Conservation (phyloP, 53 echinoderm and acorn worm genomes). For the Glandiceps talaboti region DNA sequence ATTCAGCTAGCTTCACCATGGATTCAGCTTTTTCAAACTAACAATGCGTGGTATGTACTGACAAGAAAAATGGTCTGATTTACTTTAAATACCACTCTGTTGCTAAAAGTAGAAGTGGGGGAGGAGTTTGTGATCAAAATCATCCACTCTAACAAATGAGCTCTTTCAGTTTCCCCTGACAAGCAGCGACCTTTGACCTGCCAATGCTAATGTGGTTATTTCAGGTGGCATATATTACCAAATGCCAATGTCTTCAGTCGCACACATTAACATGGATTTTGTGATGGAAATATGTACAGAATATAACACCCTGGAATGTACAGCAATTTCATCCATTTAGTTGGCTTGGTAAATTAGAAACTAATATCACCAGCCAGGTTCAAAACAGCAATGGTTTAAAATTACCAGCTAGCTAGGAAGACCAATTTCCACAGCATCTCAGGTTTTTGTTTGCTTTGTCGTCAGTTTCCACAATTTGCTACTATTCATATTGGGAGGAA, state of each 20-base stretch:
- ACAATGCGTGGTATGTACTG: neutral
- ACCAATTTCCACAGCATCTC: neutral
- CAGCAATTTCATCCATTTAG: neutral
- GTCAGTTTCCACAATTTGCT: neutral
- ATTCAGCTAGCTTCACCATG: neutral
- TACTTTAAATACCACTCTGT: neutral
- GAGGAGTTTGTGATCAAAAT: neutral
- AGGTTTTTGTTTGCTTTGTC: neutral
- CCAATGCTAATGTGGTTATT: neutral
- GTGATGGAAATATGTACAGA: neutral
- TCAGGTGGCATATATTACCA: neutral
- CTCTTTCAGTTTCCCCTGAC: neutral
- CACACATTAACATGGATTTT: neutral
- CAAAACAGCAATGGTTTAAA: neutral
- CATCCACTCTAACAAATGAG: neutral
- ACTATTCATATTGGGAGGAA: neutral
- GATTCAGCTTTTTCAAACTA: neutral
- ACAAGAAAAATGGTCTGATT: neutral
- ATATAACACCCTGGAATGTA: neutral
- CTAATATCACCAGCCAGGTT: neutral
- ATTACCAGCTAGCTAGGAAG: neutral
- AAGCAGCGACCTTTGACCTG: neutral
- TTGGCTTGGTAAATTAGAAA: neutral
- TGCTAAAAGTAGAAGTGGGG: neutral
- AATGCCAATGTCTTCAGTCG: neutral